Evolutionary conservation across 2,888 invertebrate genomes (phyloP).

Genomic region (Nesidiocoris tenuis): DNA sequence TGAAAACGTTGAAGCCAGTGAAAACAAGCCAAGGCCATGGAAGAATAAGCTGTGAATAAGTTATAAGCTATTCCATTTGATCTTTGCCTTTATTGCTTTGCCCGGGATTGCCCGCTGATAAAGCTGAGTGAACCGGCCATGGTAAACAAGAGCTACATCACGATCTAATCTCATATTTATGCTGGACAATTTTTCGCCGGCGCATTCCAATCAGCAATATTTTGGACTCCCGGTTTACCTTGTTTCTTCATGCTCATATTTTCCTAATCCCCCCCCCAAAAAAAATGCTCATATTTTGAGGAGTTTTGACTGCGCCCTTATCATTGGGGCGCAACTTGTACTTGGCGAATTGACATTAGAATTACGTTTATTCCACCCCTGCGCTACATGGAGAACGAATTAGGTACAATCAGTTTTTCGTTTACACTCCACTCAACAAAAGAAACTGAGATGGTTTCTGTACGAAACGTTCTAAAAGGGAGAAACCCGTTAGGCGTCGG

Average conservation of each 20-base stretch:
- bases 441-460: not conserved
- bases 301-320: no score
- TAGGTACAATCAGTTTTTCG: not conserved
- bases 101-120: not conserved
- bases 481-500: not conserved
- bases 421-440: not conserved
- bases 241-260: no score
- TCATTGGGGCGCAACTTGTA: no score
- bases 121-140: not conserved
- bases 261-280: no score
- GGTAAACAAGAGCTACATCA: not conserved
- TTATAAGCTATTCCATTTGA: not conserved
- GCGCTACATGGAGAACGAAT: not conserved
- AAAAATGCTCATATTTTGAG: no score
- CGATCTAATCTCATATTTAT: not conserved
- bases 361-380: no score
- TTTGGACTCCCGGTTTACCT: no score
- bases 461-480: not conserved
- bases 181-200: no score
- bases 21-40: not conserved
- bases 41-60: not conserved
- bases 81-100: not conserved
- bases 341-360: no score
- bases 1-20: constrained; percentile 16
- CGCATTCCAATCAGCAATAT: no score